Evolutionary conservation across 2,113 vertebrate species (phyloP), one percentile per base, ranked within the genome.

Genomic region (Xenus cinereus): DNA sequence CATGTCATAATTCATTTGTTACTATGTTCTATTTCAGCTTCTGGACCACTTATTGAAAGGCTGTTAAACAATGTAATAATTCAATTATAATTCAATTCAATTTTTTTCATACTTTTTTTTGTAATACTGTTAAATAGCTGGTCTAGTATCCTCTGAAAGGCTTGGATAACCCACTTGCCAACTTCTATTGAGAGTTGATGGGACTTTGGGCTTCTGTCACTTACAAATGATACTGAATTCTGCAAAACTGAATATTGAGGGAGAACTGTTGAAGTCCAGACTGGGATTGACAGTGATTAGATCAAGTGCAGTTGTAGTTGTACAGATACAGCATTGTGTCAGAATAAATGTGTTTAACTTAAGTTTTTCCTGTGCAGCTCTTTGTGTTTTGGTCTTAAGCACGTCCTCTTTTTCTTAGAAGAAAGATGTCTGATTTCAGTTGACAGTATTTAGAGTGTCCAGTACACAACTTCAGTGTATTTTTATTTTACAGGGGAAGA

Each of bases 401-500:
- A 3, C 9, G 22, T 39, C 9, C 7, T 33, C 9, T 68, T 64
- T 81, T 41, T 33, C 39, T 48, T 30, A 15, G 32, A 27, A 43
- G 48, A 71, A 51, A 75, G 12, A 9, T 39, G 9, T 4, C 18
- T 14, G 27, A 57, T 62, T 63, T 76, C 24, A 62, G 14, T 7
- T 48, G 18, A 32, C 45, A 53, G 3, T 37, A 7, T 54, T 57
- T 6, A 30, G 26, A 53, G 4, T 50, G 30, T 60, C 5, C 33
- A 53, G 33, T 76, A 35, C 1, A 22, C 54, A 67, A 78, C 14
- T 39, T 68, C 8, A 57, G 14, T 35, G 7, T 51, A 16, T 69
- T 51, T 72, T 93, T 91, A 12, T 85, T 92, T 97, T 66, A 57
- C 94, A 99, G 98, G 98, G 98, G 14, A 98, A 95, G 93, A 97